Evolutionary conservation across 37 sponge, comb jelly and placozoan species (phyloP).

Genomic region (Axinella damicornis): DNA sequence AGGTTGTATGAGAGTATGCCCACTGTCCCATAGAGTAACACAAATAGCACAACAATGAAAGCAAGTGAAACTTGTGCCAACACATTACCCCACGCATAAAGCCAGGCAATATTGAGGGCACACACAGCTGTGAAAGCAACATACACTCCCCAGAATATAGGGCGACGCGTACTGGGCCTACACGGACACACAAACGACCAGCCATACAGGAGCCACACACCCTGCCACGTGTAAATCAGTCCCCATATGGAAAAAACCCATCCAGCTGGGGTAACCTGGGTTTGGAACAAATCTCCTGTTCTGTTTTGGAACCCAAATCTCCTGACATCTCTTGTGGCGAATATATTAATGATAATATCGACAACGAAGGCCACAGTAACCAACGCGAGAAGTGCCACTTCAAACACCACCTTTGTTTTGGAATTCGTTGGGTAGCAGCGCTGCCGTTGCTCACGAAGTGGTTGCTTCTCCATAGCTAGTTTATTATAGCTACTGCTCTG

Average conservation of each 20-base stretch:
- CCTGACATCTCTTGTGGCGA: no score
- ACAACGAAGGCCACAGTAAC: no score
- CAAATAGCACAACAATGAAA: constrained; percentile 14
- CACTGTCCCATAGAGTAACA: neutral
- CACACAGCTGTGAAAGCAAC: constrained; percentile 7
- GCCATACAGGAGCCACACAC: constrained; percentile 46
- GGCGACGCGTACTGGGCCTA: constrained; percentile 3
- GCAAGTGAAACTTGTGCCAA: constrained; percentile 32
- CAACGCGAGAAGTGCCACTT: no score
- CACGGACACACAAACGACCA: constrained; percentile 50
- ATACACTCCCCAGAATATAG: constrained; percentile 22
- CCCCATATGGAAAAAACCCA: constrained; percentile 21
- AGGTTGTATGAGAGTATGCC: neutral
- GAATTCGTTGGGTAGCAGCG: no score
- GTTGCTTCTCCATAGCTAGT: no score
- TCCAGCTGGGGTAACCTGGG: no score
- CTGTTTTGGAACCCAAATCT: no score
- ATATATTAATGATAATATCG: no score
- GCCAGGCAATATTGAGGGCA: constrained; percentile 41
- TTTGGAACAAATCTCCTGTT: no score
- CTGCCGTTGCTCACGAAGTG: no score
- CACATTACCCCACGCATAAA: constrained; percentile 48
- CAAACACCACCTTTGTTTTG: no score
- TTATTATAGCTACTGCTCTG: no score
- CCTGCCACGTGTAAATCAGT: constrained; percentile 55